Evolutionary conservation across 2,797 vertebrate genomes (phyloP).

Genomic region (Lepilemur ruficaudatus): DNA sequence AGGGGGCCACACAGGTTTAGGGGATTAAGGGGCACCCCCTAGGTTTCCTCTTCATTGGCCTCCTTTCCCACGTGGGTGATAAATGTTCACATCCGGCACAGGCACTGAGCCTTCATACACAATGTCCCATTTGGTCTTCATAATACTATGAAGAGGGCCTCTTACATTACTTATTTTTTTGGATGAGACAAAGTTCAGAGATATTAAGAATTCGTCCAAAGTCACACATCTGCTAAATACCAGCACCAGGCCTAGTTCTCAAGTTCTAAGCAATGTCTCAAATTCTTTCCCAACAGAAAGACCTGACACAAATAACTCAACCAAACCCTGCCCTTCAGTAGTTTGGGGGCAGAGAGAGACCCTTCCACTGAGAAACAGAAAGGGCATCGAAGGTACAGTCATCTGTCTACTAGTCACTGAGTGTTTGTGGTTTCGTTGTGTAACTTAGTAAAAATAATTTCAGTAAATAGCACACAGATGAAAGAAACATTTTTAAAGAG

Average conservation of each 20-base stretch:
- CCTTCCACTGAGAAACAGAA: not conserved
- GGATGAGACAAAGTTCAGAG: not conserved
- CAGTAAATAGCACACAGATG: not conserved
- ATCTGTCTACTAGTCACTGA: not conserved
- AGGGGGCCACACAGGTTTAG: not conserved
- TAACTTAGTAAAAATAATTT: slow-evolving; percentile 4
- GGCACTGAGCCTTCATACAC: not conserved
- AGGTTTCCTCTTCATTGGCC: not conserved
- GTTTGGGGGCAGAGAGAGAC: not conserved
- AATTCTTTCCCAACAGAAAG: not conserved
- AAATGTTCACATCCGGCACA: not conserved
- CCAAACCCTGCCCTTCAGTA: not conserved
- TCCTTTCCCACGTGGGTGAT: not conserved
- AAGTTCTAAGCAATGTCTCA: not conserved
- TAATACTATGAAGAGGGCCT: not conserved
- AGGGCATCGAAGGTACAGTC: not conserved
- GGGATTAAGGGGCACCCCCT: not conserved
- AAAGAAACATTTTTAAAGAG: not conserved
- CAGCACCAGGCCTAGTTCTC: not conserved
- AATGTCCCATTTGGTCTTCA: not conserved
- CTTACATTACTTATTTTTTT: not conserved
- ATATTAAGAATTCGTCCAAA: not conserved
- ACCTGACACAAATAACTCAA: not conserved
- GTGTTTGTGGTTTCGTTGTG: not conserved
- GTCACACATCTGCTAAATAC: not conserved